These are phyloP conservation scores for Epizoanthus stellaris DNA, from an alignment of 92 coral and sea anemone species.

Conservation along the genomic window DNA sequence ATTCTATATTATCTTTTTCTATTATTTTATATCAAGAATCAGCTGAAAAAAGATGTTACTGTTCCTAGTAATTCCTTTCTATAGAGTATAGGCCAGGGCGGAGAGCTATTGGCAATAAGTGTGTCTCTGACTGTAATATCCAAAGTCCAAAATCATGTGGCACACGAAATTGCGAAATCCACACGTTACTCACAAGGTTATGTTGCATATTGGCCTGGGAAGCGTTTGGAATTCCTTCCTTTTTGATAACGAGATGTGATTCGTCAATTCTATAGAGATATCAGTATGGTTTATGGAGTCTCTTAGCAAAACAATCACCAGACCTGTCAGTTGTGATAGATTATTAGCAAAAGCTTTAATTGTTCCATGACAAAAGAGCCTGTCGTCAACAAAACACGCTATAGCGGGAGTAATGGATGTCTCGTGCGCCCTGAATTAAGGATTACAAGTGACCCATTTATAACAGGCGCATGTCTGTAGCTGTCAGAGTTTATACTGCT, in stretches of 20 bases:
- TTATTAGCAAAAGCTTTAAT: constrained; percentile 29
- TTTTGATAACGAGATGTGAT: constrained; percentile 1
- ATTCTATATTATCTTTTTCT: no score
- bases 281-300: not conserved
- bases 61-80: no score
- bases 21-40: no score
- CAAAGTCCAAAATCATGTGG: no score
- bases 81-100: no score
- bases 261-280: not conserved
- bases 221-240: not conserved
- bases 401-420: not conserved
- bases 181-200: no score
- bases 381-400: constrained; percentile 5
- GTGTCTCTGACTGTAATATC: no score
- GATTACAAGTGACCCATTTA: no score
- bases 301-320: not conserved
- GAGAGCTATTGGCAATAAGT: no score
- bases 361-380: constrained; percentile 27
- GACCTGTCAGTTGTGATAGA: constrained; percentile 20
- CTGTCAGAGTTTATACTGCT: not conserved
- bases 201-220: no score
- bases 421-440: not conserved
- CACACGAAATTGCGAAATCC: no score
- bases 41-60: no score
- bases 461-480: not conserved